Percentiles rank a stretch among this genome's conserved stretches.
These are phyloP conservation scores for Yponomeuta plumbellus DNA, from an alignment of 2,888 invertebrate species.

Conservation along the genomic window DNA sequence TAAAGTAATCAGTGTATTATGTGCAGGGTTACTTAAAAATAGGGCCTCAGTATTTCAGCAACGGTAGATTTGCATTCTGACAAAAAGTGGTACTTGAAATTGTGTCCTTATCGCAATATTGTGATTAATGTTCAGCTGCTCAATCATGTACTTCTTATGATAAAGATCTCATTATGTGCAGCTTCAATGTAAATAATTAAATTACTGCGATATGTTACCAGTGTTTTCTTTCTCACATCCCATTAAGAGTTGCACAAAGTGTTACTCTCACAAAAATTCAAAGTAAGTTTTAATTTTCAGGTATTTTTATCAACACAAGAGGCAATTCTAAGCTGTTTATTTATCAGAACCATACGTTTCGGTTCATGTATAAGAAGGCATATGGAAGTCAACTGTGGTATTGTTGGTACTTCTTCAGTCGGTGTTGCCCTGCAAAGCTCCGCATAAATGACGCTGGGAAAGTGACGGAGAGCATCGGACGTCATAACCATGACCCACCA, in stretches of 20 bases:
- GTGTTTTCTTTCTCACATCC: neutral
- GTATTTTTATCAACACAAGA: slow-evolving; percentile 70
- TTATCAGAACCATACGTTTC: slow-evolving; percentile 70
- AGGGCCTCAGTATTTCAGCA: too few species aligned
- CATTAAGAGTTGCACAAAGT: neutral
- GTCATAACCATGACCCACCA: slow-evolving; percentile 68
- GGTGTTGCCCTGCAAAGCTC: slow-evolving; percentile 67
- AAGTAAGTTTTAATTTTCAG: slow-evolving; percentile 37
- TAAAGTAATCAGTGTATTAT: too few species aligned
- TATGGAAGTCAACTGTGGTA: slow-evolving; percentile 73
- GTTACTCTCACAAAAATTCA: neutral
- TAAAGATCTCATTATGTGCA: too few species aligned
- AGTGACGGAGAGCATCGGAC: slow-evolving; percentile 65
- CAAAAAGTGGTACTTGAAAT: too few species aligned
- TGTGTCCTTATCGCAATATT: too few species aligned
- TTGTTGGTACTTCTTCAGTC: slow-evolving; percentile 71
- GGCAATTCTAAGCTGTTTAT: slow-evolving; percentile 70
- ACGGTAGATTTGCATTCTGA: too few species aligned
- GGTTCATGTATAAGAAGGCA: slow-evolving; percentile 71
- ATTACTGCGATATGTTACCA: neutral
- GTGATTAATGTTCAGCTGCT: too few species aligned
- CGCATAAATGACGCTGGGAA: slow-evolving; percentile 64
- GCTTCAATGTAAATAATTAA: too few species aligned
- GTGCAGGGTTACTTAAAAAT: too few species aligned
- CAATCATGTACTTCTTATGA: too few species aligned